phyloP scores from a whole-genome alignment of 2,797 vertebrate genomes.

The Pangasius krempfi region DNA sequence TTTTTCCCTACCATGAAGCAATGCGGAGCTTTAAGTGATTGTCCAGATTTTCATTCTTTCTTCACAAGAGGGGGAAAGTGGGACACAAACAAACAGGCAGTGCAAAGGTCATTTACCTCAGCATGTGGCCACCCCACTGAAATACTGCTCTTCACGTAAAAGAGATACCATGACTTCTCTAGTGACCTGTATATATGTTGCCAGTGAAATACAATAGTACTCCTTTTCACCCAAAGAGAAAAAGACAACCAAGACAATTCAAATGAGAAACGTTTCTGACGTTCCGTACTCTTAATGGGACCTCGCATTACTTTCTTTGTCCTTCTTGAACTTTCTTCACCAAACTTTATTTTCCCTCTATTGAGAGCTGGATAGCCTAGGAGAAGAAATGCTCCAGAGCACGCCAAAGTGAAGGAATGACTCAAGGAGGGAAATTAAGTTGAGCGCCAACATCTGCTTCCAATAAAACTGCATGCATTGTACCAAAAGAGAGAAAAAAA shows the following conservation, averaged over 20 bases:
- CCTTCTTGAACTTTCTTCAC: constrained; percentile 23
- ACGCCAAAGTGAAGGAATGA: constrained; percentile 47
- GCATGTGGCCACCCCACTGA: constrained; percentile 53
- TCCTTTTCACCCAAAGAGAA: constrained; percentile 24
- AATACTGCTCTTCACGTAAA: constrained; percentile 50
- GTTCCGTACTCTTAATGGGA: constrained; percentile 31
- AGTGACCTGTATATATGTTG: constrained; percentile 53
- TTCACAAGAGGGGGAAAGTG: constrained; percentile 45
- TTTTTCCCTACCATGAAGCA: constrained; percentile 25
- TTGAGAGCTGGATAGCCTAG: constrained; percentile 28
- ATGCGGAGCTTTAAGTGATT: constrained; percentile 40
- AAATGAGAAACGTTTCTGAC: constrained; percentile 14
- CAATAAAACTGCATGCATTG: constrained; percentile 60
- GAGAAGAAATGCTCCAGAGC: constrained; percentile 40
- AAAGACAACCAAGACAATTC: constrained; percentile 27
- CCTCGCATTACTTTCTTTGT: constrained; percentile 43
- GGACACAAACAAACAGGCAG: constrained; percentile 53
- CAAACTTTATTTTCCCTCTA: constrained; percentile 31
- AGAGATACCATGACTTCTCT: constrained; percentile 49
- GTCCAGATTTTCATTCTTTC: constrained; percentile 50
- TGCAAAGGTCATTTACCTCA: constrained; percentile 60
- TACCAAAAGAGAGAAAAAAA: constrained; percentile 42
- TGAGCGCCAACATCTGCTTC: constrained; percentile 62
- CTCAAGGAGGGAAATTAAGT: constrained; percentile 50
- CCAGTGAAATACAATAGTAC: constrained; percentile 49